A percentile compares a stretch with the other conserved stretches of the same genome.
Conservation (phyloP, 1,140 invertebrate species). For the Ganaspis sp. region DNA sequence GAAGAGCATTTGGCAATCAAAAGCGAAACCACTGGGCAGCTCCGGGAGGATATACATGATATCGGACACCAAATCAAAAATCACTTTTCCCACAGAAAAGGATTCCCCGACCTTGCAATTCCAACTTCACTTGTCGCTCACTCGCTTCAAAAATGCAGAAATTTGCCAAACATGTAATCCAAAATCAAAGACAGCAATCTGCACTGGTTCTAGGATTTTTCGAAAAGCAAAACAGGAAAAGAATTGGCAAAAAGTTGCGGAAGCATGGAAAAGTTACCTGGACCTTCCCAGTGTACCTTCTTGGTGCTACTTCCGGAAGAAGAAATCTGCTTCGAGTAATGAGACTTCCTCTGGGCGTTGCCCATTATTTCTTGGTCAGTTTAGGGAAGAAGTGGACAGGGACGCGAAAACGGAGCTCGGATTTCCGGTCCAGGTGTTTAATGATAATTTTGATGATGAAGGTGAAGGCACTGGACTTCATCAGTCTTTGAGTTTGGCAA, state of each 20-base stretch:
- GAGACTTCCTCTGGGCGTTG: conserved; percentile 68
- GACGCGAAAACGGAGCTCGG: conserved; percentile 34
- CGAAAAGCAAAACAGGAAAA: background rate
- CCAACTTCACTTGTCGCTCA: no score
- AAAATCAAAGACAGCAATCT: background rate
- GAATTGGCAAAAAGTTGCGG: background rate
- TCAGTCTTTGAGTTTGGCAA: background rate
- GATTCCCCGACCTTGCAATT: background rate
- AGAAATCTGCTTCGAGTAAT: conserved; percentile 53
- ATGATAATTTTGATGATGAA: conserved; percentile 8
- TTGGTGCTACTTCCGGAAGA: conserved; percentile 53
- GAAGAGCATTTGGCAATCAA: conserved; percentile 66
- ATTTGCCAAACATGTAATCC: background rate
- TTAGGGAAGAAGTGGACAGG: background rate
- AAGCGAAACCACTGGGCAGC: conserved; percentile 52
- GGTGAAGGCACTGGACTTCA: background rate
- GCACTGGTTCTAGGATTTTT: no score
- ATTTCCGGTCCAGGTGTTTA: conserved; percentile 9
- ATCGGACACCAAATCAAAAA: conserved; percentile 47
- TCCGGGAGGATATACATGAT: conserved; percentile 41
- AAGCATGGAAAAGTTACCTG: conserved; percentile 61
- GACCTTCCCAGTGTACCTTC: conserved; percentile 68
- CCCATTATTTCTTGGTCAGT: conserved; percentile 62
- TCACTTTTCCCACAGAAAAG: conserved; percentile 11
- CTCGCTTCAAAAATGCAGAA: background rate